Conservation (phyloP, 2,888 invertebrate genomes). For the Eristalis arbustorum region DNA sequence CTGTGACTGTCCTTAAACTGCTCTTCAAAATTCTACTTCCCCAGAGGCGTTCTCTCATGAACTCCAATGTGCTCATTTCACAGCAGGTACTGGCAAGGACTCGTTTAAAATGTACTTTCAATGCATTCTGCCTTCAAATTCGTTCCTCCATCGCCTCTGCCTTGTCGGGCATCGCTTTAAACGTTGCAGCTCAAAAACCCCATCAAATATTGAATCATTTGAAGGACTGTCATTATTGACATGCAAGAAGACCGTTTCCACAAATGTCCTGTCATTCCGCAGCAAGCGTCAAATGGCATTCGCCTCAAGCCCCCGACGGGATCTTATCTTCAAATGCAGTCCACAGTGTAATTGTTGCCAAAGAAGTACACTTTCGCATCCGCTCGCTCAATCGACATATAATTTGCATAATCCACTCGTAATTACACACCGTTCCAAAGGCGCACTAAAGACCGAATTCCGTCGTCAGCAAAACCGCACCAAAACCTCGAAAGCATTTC, state of each 20-base stretch:
- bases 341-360: constrained; percentile 1
- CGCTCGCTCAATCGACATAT: constrained; percentile 2
- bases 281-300: background rate
- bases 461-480: constrained; percentile 17
- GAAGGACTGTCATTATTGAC: background rate
- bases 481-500: constrained; percentile 23
- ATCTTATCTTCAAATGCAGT: constrained; percentile 24
- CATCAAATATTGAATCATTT: background rate
- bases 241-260: background rate
- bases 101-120: too few species aligned
- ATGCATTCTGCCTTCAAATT: too few species aligned
- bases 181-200: background rate
- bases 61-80: too few species aligned
- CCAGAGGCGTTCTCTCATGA: too few species aligned
- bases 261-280: background rate
- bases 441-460: constrained; percentile 13
- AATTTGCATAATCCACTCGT: constrained; percentile 56
- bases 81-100: too few species aligned
- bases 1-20: too few species aligned
- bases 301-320: background rate
- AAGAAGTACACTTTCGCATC: constrained; percentile 22
- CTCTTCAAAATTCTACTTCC: too few species aligned
- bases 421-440: constrained; percentile 54
- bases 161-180: too few species aligned
- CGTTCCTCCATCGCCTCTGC: too few species aligned